Percentiles rank a stretch among this genome's conserved stretches.
Evolutionary conservation across 2,113 vertebrate genomes (phyloP).

Genomic region (Platysteira castanea): DNA sequence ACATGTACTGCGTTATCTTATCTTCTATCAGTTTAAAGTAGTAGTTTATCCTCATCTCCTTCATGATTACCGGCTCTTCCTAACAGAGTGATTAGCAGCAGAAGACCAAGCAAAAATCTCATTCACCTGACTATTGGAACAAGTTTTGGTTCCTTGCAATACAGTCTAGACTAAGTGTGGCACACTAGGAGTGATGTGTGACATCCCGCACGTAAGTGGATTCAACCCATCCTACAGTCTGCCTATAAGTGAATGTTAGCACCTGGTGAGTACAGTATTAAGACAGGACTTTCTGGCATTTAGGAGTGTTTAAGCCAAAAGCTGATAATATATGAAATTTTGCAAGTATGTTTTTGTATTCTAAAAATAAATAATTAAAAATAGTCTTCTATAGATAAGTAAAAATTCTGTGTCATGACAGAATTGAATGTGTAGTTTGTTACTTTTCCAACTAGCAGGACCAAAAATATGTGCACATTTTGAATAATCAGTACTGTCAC

Average conservation of each 20-base stretch:
- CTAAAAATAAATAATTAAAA: not conserved
- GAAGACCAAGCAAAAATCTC: not conserved
- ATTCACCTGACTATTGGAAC: not conserved
- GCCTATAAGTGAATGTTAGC: not conserved
- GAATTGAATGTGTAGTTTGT: not conserved
- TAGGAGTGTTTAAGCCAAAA: not conserved
- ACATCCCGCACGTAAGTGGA: rapidly evolving
- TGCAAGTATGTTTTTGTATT: not conserved
- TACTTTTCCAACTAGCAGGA: not conserved
- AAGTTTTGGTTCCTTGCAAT: not conserved
- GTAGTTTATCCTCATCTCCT: not conserved
- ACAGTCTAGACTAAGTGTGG: not conserved
- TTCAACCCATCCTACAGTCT: not conserved
- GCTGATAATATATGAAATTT: not conserved
- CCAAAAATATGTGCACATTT: not conserved
- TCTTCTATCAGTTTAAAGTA: not conserved
- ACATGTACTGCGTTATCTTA: not conserved
- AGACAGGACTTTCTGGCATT: not conserved
- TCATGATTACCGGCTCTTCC: not conserved
- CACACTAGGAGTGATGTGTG: not conserved
- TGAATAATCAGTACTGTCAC: not conserved
- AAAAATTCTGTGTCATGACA: not conserved
- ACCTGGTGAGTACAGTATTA: not conserved
- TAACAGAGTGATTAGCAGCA: not conserved
- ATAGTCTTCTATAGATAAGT: not conserved